Conservation (phyloP, 2,888 invertebrate genomes). For the Rhingia campestris region DNA sequence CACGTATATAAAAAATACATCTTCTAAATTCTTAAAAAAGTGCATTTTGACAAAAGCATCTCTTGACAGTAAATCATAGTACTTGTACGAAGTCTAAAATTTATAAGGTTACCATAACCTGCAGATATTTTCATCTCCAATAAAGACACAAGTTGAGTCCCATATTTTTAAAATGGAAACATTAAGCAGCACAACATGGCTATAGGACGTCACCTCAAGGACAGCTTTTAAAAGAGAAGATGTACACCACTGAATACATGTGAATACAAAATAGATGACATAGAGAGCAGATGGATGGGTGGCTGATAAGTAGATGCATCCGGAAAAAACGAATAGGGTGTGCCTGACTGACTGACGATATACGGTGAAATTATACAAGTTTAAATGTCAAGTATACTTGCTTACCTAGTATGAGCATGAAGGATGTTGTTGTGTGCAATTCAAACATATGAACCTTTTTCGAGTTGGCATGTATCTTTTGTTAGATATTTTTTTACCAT, state of each 20-base stretch:
- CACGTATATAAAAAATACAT: too few species aligned
- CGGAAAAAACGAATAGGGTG: slow-evolving; percentile 31
- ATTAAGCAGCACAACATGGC: slow-evolving; percentile 24
- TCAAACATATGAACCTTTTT: slow-evolving; percentile 7
- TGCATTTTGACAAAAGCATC: too few species aligned
- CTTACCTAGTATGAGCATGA: slow-evolving; percentile 23
- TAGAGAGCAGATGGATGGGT: slow-evolving; percentile 4
- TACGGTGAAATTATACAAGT: slow-evolving; percentile 40
- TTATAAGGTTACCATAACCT: too few species aligned
- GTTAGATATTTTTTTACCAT: too few species aligned
- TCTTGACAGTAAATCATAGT: too few species aligned
- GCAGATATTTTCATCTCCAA: too few species aligned
- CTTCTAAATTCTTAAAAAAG: too few species aligned
- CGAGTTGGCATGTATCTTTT: neutral
- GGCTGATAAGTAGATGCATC: slow-evolving; percentile 44
- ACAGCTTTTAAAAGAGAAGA: slow-evolving; percentile 35
- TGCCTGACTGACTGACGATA: slow-evolving; percentile 37
- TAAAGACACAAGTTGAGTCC: too few species aligned
- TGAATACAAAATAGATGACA: slow-evolving; percentile 35
- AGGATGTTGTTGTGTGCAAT: slow-evolving; percentile 29
- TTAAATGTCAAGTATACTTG: slow-evolving; percentile 58
- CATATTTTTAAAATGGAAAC: too few species aligned
- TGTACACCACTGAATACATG: slow-evolving; percentile 38
- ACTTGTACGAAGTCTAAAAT: too few species aligned
- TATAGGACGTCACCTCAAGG: slow-evolving; percentile 29